Evolutionary conservation across 1,140 invertebrate species (phyloP), one percentile per base, ranked within the genome.

Genomic region (Thaumatotibia leucotreta): DNA sequence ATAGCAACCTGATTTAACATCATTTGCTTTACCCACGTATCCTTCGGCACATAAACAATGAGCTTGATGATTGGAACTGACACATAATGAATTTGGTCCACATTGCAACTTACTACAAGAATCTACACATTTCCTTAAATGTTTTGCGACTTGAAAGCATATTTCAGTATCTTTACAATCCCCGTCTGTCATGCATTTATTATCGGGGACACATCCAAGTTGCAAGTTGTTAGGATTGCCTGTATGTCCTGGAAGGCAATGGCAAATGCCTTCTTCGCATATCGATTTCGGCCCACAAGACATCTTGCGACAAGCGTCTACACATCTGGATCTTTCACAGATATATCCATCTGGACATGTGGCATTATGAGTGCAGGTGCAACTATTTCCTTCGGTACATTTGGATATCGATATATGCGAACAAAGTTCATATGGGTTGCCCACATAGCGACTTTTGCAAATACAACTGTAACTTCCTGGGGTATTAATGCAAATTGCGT

Each of bases 401-500:
- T 93, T 93, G 20, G 93, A 92, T 35, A 94, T 92, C 72, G 95
- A 93, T 6, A 95, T 89, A 77, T 93, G 91, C 27, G 94, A 93
- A 77, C 97, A 98, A 68, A 94, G 93, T 65, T 94, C 92, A 77
- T 97, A 97, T 0, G 97, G 97, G 92, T 98, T 97, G 49, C 97
- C 97, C 62, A 94, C 94, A 82, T 94, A 96, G 45, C 94, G 94
- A 64, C 95, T 95, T 72, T 95, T 94, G 77, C 97, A 98, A 1
- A 95, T 93, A 84, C 97, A 98, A 79, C 97, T 96, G 76, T 95
- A 98, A 72, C 95, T 95, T 50, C 97, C 97, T 4, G 95, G 93
- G 0, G 96, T 97, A 77, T 98, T 98, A 45, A 98, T 95, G 77
- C 97, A 98, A 20, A 95, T 94, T 1, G 97, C 97, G 83, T 97